Base-by-base conservation (phyloP, 2,888 invertebrate genomes). In the Acanthosepion esculentum region DNA sequence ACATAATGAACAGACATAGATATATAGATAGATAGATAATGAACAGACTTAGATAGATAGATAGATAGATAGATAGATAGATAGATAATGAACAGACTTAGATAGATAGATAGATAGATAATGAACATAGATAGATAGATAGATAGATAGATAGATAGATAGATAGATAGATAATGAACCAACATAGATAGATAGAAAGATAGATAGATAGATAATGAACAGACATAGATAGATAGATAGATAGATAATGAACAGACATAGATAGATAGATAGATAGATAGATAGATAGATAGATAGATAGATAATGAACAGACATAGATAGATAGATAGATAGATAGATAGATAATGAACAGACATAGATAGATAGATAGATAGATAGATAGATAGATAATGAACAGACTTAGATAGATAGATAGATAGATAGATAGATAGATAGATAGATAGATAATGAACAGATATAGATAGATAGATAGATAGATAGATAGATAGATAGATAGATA, bases 351-450 rank as follows among this genome's bases (percentile, higher is more conserved):
- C 23, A 33, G 12, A 91, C 6, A 1, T 41, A 91, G 15, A 91
- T 91, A 91, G 29, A 91, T 91, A 48, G 41, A 41, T 91, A 91
- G 15, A 91, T 91, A 91, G 15, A 91, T 91, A 91, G 29, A 91
- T 91, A 48, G 41, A 41, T 91, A 91, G 15, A 91, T 91, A 91
- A 41, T 41, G 41, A 41, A 41, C 41, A 41, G 41, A 41, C 2
- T 41, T 41, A 41, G 20, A 91, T 91, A 91, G 15, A 48, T 91
- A 91, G 15, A 91, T 91, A 41, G 15, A 91, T 91, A 91, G 18
- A 91, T 91, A 91, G 15, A 91, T 91, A 41, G 15, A 91, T 91
- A 91, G 18, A 91, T 91, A 91, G 23, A n/a, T 91, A 48, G 6
- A 91, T 91, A n/a, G 15, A 91, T 18, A n/a, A 91, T 91, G n/a